Conservation (phyloP, 2,113 vertebrate species). For the Tonatia bakeri region DNA sequence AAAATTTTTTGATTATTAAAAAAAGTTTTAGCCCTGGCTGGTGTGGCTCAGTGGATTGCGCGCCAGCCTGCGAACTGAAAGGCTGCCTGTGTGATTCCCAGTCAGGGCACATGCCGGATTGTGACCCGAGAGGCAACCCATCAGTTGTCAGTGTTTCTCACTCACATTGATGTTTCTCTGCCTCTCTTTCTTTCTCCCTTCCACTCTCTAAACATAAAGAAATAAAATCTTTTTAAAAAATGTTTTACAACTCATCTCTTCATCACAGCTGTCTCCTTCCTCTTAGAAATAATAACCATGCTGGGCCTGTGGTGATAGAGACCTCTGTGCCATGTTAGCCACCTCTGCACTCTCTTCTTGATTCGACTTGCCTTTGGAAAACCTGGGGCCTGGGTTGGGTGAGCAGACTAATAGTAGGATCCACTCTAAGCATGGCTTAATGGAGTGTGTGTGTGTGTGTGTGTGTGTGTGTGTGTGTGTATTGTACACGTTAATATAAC, state of each 20-base stretch:
- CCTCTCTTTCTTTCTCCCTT: no score
- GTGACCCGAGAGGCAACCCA: no score
- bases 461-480: background rate
- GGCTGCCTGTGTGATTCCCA: no score
- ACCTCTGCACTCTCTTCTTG: background rate
- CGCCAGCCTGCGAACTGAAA: no score
- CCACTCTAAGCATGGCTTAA: background rate
- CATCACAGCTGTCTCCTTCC: background rate
- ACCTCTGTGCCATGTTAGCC: background rate
- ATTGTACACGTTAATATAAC: background rate
- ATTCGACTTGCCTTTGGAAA: background rate
- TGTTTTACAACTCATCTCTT: background rate
- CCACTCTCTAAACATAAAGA: no score
- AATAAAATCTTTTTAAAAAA: background rate
- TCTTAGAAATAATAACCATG: constrained; percentile 21
- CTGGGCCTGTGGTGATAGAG: background rate
- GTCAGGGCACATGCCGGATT: no score
- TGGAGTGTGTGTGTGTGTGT: no score
- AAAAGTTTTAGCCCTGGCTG: background rate
- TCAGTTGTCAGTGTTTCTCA: no score
- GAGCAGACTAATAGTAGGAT: background rate
- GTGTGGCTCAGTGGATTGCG: no score
- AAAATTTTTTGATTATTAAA: background rate
- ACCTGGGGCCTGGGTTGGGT: background rate
- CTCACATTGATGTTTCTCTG: no score